Evolutionary conservation across 2,797 vertebrate genomes (phyloP).

Genomic region (Molossus alvarezi): DNA sequence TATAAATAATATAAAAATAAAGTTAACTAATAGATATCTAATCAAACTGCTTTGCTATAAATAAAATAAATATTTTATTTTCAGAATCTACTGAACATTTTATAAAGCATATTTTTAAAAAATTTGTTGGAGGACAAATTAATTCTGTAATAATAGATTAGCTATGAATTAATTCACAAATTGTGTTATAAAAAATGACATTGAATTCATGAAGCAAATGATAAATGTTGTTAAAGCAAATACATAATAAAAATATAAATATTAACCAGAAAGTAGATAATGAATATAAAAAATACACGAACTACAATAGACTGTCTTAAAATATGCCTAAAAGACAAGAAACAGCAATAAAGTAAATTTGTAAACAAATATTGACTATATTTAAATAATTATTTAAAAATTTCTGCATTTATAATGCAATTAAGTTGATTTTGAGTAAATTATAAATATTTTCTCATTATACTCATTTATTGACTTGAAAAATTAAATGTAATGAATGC

Average conservation of each 20-base stretch:
- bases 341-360: constrained; percentile 40
- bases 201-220: constrained; percentile 4
- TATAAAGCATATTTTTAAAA: neutral
- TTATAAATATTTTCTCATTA: constrained; percentile 32
- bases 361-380: neutral
- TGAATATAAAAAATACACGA: neutral
- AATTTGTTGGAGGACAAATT: neutral
- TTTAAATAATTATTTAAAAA: constrained; percentile 40
- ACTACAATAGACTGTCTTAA: neutral
- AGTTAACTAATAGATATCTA: neutral
- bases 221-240: neutral
- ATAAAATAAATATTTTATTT: constrained; percentile 31
- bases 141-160: neutral
- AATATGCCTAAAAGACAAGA: constrained; percentile 42
- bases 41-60: neutral
- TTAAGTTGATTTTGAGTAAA: constrained; percentile 34
- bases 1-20: constrained; percentile 5
- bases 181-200: neutral
- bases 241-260: neutral
- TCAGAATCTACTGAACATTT: neutral
- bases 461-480: neutral
- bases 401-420: neutral
- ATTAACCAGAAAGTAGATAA: constrained; percentile 20
- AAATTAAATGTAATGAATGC: neutral
- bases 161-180: constrained; percentile 33